phyloP scores from a whole-genome alignment of 2,888 invertebrate genomes.

The Pycnomerus fuliginosus region DNA sequence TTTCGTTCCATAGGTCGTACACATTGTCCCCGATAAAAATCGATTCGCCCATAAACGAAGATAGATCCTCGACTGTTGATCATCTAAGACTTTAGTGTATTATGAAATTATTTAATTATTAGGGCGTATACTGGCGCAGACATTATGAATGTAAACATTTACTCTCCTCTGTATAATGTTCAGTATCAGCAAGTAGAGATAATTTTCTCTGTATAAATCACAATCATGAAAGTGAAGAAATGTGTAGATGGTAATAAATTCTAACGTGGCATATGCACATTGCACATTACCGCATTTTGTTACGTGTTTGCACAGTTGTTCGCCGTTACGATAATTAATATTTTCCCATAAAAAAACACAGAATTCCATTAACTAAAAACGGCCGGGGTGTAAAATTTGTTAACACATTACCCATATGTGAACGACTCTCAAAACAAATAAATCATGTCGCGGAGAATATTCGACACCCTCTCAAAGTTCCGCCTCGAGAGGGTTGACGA shows the following conservation, averaged over 20 bases:
- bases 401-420: slow-evolving; percentile 17
- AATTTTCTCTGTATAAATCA: slow-evolving; percentile 6
- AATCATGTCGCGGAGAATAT: slow-evolving; percentile 8
- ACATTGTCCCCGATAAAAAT: too few species aligned
- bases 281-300: slow-evolving; percentile 8
- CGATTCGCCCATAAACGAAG: too few species aligned
- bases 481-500: slow-evolving; percentile 14
- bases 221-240: slow-evolving; percentile 9
- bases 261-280: too few species aligned
- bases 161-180: slow-evolving; percentile 7
- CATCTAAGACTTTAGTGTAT: too few species aligned
- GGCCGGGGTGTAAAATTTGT: slow-evolving; percentile 10
- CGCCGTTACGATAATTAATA: slow-evolving; percentile 1
- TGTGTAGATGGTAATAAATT: too few species aligned
- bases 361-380: slow-evolving; percentile 10
- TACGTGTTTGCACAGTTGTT: slow-evolving; percentile 7
- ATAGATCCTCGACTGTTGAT: too few species aligned
- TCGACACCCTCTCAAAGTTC: slow-evolving; percentile 4
- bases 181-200: slow-evolving; percentile 7
- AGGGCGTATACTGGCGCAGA: slow-evolving; percentile 6
- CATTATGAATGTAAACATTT: slow-evolving; percentile 10
- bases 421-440: slow-evolving; percentile 16
- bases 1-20: too few species aligned
- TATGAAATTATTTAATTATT: slow-evolving; percentile 14
- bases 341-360: slow-evolving; percentile 6